These are phyloP conservation scores for Penaeus indicus DNA, from an alignment of 1,140 invertebrate species.

Conservation along the genomic window DNA sequence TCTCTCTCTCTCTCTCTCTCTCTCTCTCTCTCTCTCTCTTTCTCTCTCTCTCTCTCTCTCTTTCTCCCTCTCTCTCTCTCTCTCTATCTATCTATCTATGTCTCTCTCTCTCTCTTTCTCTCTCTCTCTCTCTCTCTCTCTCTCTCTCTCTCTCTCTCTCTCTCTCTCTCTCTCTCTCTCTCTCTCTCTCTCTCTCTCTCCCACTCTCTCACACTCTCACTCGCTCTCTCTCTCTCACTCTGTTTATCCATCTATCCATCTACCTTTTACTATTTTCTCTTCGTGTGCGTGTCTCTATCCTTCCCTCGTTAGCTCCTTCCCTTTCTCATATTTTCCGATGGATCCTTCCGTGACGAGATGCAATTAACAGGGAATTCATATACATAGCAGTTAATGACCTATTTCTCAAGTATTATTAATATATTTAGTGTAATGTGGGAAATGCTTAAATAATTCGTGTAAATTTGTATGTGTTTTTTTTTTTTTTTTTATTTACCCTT, in stretches of 20 bases:
- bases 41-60: conserved; percentile 23
- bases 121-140: conserved; percentile 8
- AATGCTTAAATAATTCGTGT: too few relatives aligned
- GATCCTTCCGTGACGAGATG: not conserved
- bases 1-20: conserved; percentile 1
- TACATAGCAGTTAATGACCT: too few relatives aligned
- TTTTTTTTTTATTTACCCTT: too few relatives aligned
- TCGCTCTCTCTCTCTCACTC: not conserved
- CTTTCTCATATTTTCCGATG: not conserved
- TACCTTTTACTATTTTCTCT: not conserved
- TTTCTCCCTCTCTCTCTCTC: not conserved
- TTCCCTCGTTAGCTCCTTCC: not conserved
- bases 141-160: not conserved
- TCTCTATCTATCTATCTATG: conserved; percentile 28
- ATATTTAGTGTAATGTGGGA: too few relatives aligned
- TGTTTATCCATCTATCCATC: not conserved
- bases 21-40: not conserved
- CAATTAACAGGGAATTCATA: too few relatives aligned
- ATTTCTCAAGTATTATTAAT: too few relatives aligned
- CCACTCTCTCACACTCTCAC: not conserved
- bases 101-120: conserved; percentile 41
- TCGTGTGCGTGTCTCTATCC: not conserved
- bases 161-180: conserved; percentile 16
- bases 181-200: conserved; percentile 9
- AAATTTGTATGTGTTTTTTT: too few relatives aligned